Evolutionary conservation across 1,140 invertebrate species (phyloP).

Genomic region (Branchinecta lynchi): DNA sequence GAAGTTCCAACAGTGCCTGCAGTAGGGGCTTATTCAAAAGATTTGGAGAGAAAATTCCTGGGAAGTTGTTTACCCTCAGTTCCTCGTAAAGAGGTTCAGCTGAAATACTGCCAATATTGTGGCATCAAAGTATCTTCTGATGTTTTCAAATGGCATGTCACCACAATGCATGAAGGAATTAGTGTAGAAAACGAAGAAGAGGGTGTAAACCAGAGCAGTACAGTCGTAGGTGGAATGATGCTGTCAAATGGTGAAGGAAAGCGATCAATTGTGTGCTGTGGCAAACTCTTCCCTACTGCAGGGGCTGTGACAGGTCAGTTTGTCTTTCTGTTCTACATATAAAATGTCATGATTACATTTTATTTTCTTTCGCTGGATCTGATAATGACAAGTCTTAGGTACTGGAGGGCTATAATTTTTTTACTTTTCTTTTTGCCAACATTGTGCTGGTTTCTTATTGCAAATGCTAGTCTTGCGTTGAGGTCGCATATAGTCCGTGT

Average conservation of each 20-base stretch:
- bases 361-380: too few species aligned
- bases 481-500: too few species aligned
- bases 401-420: too few species aligned
- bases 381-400: too few species aligned
- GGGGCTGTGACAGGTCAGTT: background rate
- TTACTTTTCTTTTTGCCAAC: too few species aligned
- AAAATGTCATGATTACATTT: too few species aligned
- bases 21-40: background rate
- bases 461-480: too few species aligned
- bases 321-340: background rate
- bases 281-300: background rate
- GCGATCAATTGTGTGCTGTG: background rate
- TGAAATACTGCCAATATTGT: background rate
- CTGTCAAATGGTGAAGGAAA: background rate
- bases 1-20: background rate
- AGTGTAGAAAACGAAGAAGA: background rate
- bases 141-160: background rate
- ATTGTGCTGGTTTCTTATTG: too few species aligned
- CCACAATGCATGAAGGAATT: background rate
- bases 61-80: background rate
- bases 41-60: background rate
- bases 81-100: background rate
- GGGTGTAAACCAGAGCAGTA: background rate
- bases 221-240: background rate
- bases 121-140: background rate